Conservation (phyloP, 2,113 vertebrate genomes). For the Triplophysa siluroides region DNA sequence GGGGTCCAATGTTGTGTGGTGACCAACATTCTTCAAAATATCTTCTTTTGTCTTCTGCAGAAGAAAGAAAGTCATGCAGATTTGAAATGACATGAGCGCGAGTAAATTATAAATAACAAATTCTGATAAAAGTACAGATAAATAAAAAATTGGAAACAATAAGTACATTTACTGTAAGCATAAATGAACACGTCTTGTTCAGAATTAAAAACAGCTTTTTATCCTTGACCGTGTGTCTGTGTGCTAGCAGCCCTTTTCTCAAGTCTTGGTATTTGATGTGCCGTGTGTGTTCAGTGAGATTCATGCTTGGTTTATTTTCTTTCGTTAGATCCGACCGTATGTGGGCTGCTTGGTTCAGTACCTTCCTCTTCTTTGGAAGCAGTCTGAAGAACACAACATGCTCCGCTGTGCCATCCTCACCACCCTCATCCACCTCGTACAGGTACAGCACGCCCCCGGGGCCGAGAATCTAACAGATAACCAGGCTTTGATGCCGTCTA, state of each 20-base stretch:
- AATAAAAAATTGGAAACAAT: too few relatives aligned
- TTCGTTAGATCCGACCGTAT: slow-evolving; percentile 84
- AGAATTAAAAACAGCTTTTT: too few relatives aligned
- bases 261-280: neutral
- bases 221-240: slow-evolving; percentile 23
- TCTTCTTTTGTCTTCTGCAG: too few relatives aligned
- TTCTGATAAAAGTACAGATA: too few relatives aligned
- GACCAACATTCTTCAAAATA: too few relatives aligned
- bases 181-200: neutral
- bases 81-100: too few relatives aligned
- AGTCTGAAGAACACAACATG: slow-evolving; percentile 99
- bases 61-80: too few relatives aligned
- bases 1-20: too few relatives aligned
- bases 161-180: too few relatives aligned
- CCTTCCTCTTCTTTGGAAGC: slow-evolving; percentile 96
- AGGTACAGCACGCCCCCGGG: slow-evolving; percentile 73
- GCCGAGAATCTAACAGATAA: neutral
- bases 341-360: slow-evolving; percentile 95
- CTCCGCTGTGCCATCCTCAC: slow-evolving; percentile 96
- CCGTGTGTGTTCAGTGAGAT: neutral
- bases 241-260: neutral
- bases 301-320: neutral
- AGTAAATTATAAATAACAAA: too few relatives aligned
- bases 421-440: slow-evolving; percentile 90
- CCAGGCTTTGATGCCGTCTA: neutral